Evolutionary conservation across 2,888 invertebrate species (phyloP), one percentile per base, ranked within the genome.

Genomic region (Lissocephala sabroskyi): DNA sequence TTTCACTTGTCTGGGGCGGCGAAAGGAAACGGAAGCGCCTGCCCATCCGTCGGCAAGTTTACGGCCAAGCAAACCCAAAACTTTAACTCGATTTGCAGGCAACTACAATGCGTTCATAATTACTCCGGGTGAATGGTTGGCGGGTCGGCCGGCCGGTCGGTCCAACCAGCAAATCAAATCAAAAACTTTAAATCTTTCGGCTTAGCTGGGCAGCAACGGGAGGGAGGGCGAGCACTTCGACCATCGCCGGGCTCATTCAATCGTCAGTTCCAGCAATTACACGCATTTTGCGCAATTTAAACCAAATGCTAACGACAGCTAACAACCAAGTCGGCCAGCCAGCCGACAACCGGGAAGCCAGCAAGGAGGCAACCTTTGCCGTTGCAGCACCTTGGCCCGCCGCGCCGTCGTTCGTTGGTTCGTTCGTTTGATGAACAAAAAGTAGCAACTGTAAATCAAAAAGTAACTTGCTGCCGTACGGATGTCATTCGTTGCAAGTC

Each of bases 231-330:
- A 17, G 28, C 14, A 37, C 37, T 37, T 17, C 45, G 30, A 18
- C 28, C 28, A 29, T 3, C 23, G 62, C 65, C 54, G 65, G 62
- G 58, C 70, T 67, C 71, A 74, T 70, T 70, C 71, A 70, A 74
- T 74, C 67, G 75, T 74, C 75, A 71, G 75, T 75, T 71, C 70
- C 68, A 73, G 74, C 74, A 74, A 74, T 74, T 74, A 74, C 74
- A 76, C 74, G 74, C 74, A 74, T 76, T 74, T 74, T 74, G 68
- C 70, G 67, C 74, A 74, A 74, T 74, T 74, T 74, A 74, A 76
- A 57, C 76, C 74, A 74, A 74, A 71, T 74, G 76, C 73, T 76
- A 74, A 76, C 76, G 73, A 74, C 73, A 74, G 76, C 59, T 65
- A 61, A 68, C 68, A 65, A 65, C 67, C 59, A 50, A 62, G n/a